Percentiles rank a stretch among this genome's conserved stretches.
Conservation (phyloP, 1,140 invertebrate genomes). For the Ladona fulva region DNA sequence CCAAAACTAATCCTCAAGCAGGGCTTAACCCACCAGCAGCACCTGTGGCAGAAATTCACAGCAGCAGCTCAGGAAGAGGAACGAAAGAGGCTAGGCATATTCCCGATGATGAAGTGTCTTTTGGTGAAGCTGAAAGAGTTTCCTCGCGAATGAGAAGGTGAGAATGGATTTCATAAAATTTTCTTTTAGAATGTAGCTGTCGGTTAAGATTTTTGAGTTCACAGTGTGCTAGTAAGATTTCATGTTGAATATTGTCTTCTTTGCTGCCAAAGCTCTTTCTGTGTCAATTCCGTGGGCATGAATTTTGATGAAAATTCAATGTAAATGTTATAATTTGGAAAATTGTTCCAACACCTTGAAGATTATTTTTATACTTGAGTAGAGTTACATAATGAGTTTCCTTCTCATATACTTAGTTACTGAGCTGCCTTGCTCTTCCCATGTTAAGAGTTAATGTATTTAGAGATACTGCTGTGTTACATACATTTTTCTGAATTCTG, state of each 20-base stretch:
- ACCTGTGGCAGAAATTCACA: neutral
- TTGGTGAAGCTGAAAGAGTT: conserved; percentile 32
- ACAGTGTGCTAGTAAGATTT: neutral
- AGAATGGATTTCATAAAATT: neutral
- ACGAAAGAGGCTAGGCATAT: conserved; percentile 20
- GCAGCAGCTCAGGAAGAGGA: neutral
- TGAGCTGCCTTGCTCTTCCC: too few species aligned
- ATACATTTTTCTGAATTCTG: too few species aligned
- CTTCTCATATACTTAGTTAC: too few species aligned
- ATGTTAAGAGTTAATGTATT: too few species aligned
- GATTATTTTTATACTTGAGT: too few species aligned
- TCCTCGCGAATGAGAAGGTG: conserved; percentile 6
- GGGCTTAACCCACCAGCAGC: neutral
- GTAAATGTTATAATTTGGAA: too few species aligned
- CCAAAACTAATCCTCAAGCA: neutral
- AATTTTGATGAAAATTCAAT: too few species aligned
- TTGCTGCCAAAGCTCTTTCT: neutral
- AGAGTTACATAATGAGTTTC: too few species aligned
- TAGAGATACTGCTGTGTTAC: too few species aligned
- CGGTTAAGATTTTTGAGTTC: neutral
- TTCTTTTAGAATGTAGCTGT: neutral
- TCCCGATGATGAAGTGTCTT: conserved; percentile 32
- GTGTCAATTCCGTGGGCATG: too few species aligned
- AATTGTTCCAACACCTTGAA: too few species aligned
- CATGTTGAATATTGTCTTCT: neutral